Evolutionary conservation across 2,888 invertebrate species (phyloP), one percentile per base, ranked within the genome.

Genomic region (Muscina levida): DNA sequence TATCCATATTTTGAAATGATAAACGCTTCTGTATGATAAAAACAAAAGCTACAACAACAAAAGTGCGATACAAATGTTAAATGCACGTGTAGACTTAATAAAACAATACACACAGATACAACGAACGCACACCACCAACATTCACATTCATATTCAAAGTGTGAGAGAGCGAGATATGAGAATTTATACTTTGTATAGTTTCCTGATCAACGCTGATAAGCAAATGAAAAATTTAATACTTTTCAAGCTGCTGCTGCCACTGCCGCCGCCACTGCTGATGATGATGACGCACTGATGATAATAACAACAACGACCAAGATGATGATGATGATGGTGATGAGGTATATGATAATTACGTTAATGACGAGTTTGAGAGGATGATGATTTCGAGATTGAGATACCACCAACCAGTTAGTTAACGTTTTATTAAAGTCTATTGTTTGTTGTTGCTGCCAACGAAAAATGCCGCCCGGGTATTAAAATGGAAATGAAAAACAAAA

Each of bases 171-270:
- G 22, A 11, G 42, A 62, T 73, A 66, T 57, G 56, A 57, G 31
- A 67, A 73, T 56, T 48, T 59, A 37, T 59, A 68, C 48, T 53
- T 66, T 44, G 42, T 44, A 62, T 62, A 62, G 62, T 62, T 70
- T 66, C 68, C 57, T 51, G 74, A 68, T 74, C 67, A 59, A 68
- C 46, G 48, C 46, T 51, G 74, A 74, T 74, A 74, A 74, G 74
- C 67, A 68, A 74, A 51, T 74, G 67, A 48, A 74, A 67, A 73
- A 67, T 67, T 42, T 72, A 72, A 37, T 72, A 65, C 53, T 42
- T 53, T 46, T 22, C 53, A 53, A 22, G 24, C 10, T 53, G 53
- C 22, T 10, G 53, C 22, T 31, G 24, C 10, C 24, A 24, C 22
- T 10, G 53, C 22, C 8, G n/a, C n/a, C n/a, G n/a, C n/a, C n/a